phyloP scores from a whole-genome alignment of 23 tunicate genomes.

The Botrylloides violaceus region DNA sequence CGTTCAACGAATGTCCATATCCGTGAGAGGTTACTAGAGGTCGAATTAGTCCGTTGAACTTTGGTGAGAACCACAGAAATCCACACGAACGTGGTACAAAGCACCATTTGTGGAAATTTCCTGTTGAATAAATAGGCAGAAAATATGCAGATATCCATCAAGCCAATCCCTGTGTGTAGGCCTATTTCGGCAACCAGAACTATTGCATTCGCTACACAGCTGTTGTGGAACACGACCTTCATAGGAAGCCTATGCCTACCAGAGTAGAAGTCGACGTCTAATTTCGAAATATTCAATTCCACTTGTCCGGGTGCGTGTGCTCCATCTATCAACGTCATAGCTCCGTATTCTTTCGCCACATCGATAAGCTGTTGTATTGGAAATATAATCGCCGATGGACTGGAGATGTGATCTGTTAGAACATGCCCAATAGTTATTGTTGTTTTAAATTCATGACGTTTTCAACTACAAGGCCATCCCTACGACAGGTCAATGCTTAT shows the following conservation, averaged over 20 bases:
- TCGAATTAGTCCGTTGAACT: constrained; percentile 13
- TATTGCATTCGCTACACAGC: too few species aligned
- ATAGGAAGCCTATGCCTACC: too few species aligned
- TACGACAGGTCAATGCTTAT: too few species aligned
- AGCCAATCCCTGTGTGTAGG: too few species aligned
- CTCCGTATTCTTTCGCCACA: constrained; percentile 31
- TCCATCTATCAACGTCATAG: constrained; percentile 68
- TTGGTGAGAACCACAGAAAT: constrained; percentile 59
- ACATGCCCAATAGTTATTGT: too few species aligned
- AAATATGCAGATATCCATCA: too few species aligned
- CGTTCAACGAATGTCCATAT: constrained; percentile 8
- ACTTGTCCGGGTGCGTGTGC: constrained; percentile 97
- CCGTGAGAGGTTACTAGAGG: constrained; percentile 50
- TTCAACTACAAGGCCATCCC: too few species aligned
- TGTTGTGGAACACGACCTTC: too few species aligned
- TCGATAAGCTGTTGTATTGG: constrained; percentile 50
- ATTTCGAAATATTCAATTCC: constrained; percentile 38
- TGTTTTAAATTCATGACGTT: too few species aligned
- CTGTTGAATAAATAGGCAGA: too few species aligned
- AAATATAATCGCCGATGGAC: constrained; percentile 69
- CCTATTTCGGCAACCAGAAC: too few species aligned
- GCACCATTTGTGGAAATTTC: constrained; percentile 85
- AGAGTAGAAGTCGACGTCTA: constrained; percentile 73
- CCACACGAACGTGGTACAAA: constrained; percentile 52
- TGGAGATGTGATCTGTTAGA: constrained; percentile 75